Base-by-base conservation (phyloP, 2,888 invertebrate genomes). In the Petrolisthes cinctipes region DNA sequence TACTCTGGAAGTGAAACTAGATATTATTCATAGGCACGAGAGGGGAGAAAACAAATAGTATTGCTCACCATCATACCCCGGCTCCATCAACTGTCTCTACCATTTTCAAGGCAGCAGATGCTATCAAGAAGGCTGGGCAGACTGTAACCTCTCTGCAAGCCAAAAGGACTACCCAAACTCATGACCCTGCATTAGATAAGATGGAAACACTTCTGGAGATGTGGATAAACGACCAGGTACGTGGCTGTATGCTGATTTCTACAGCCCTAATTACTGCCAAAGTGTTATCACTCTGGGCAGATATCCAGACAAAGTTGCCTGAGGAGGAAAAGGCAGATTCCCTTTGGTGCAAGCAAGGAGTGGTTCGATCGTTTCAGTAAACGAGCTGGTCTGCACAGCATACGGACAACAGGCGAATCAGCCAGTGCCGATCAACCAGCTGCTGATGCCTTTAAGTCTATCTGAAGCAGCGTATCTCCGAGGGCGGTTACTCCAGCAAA, bases 351-450 rank as follows among this genome's bases (percentile, higher is more conserved):
- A 6, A 82, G 51, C 66, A 4, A 75, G n/a, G 82, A 61, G 4
- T 84, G 82, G 66, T 54, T 85, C 53, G 17, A 66, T 9, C 9
- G 80, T 9, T 83, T 85, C 37, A 71, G 53, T 23, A 73, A 53
- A 51, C n/a, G 83, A 5, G 53, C n/a, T 57, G 23, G 56, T 71
- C 37, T 80, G 7, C 85, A 82, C 23, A 86, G 71, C 54, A n/a
- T 71, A 5, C 11, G 75, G 14, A 53, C 66, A 2, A 53, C 82
- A 17, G 86, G 83, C 14, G 86, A 83, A 23, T 20, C 83, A 0
- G 83, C 56, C 11, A 57, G 51, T 53, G 71, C 86, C 57, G 86
- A 86, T 54, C 61, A 23, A 11, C 53, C 17, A 11, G 86, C 86
- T 11, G 83, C 76, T 0, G 76, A 75, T 20, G 53, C 11, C 5